Conservation (phyloP, 2,113 vertebrate species). For the Tauraco erythrolophus region DNA sequence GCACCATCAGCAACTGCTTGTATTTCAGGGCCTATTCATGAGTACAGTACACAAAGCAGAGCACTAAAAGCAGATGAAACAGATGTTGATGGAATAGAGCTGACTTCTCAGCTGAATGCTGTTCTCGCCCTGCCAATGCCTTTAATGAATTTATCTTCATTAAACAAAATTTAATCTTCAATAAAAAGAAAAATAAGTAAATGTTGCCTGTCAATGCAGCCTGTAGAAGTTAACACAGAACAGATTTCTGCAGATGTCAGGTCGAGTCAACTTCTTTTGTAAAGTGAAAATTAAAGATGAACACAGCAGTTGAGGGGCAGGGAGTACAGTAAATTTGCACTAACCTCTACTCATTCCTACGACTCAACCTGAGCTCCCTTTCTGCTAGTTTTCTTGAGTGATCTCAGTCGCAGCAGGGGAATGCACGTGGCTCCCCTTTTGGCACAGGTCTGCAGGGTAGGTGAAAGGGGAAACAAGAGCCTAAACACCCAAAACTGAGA, state of each 20-base stretch:
- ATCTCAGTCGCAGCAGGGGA: too few species aligned
- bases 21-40: not conserved
- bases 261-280: not conserved
- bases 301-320: not conserved
- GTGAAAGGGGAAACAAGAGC: not conserved
- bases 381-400: not conserved
- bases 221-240: not conserved
- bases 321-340: not conserved
- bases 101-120: not conserved
- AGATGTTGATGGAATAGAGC: constrained; percentile 12
- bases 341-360: not conserved
- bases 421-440: fast-evolving
- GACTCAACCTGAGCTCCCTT: not conserved
- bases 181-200: not conserved
- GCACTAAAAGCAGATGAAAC: constrained; percentile 17
- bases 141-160: not conserved
- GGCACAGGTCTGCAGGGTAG: not conserved
- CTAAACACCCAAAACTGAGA: not conserved
- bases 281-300: not conserved
- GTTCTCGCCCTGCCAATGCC: not conserved
- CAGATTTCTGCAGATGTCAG: not conserved
- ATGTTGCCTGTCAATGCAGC: not conserved
- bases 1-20: constrained; percentile 40
- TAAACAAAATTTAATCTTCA: not conserved
- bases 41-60: not conserved